These are phyloP conservation scores for Cyanoliseus patagonus DNA, from an alignment of 2,113 vertebrate species.

Conservation along the genomic window DNA sequence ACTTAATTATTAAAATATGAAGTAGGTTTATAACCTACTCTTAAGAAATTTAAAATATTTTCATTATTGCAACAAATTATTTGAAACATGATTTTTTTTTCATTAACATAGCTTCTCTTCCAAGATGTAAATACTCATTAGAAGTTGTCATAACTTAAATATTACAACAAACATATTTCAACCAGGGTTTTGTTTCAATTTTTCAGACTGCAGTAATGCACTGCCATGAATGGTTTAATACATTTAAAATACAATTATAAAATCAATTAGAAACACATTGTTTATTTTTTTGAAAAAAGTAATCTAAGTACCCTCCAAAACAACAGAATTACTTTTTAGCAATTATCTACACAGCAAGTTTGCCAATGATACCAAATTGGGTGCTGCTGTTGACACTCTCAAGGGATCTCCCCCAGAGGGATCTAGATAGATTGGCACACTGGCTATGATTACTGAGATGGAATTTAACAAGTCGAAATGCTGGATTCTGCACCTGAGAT, in stretches of 20 bases:
- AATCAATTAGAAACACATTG: background rate
- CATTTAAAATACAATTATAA: background rate
- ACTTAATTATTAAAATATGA: background rate
- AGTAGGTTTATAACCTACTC: background rate
- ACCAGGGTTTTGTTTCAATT: background rate
- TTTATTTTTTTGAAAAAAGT: background rate
- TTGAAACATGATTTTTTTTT: background rate
- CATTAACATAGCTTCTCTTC: background rate
- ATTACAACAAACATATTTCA: background rate
- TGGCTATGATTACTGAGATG: background rate
- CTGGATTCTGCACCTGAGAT: background rate
- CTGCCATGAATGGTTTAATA: background rate
- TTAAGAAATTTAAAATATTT: background rate
- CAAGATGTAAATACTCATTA: background rate
- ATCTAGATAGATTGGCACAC: background rate
- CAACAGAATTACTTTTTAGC: background rate
- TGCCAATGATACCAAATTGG: background rate
- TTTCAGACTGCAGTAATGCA: background rate
- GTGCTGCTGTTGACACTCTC: background rate
- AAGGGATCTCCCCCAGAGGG: background rate
- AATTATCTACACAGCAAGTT: background rate
- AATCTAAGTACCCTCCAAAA: background rate
- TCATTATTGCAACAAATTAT: background rate
- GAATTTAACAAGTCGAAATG: background rate
- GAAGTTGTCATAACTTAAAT: background rate